Percentiles rank a stretch among this genome's conserved stretches.
Evolutionary conservation across 2,888 invertebrate genomes (phyloP).

Genomic region (Cephus pygmeus): DNA sequence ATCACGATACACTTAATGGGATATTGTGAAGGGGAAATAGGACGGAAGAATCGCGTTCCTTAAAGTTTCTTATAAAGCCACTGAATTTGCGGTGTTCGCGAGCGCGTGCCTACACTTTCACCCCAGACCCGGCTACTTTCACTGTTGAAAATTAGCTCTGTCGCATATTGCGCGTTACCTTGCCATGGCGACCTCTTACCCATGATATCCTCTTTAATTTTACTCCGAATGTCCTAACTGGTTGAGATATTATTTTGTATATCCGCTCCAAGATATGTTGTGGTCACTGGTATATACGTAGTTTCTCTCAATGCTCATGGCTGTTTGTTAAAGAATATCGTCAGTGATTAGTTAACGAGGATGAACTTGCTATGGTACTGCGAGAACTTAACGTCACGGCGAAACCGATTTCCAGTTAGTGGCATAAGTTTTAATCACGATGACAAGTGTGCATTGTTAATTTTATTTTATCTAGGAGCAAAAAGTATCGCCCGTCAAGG

Average conservation of each 20-base stretch:
- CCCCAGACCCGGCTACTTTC: slow-evolving; percentile 50
- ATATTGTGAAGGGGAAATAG: neutral
- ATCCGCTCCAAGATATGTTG: neutral
- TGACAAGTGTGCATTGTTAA: neutral
- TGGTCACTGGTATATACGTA: neutral
- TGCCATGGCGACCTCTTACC: neutral
- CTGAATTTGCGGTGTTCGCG: slow-evolving; percentile 2
- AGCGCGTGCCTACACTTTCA: slow-evolving; percentile 42
- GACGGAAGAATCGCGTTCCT: neutral
- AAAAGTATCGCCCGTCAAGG: neutral
- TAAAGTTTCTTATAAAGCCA: neutral
- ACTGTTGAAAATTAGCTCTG: slow-evolving; percentile 53
- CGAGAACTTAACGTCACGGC: neutral
- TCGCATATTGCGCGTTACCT: neutral
- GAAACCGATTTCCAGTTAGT: neutral
- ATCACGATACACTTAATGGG: neutral
- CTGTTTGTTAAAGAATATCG: neutral
- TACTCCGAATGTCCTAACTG: too few relatives aligned
- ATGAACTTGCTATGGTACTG: neutral
- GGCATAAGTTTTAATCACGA: neutral
- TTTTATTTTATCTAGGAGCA: neutral
- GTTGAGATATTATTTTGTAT: neutral
- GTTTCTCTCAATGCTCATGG: neutral
- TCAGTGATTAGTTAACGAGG: neutral
- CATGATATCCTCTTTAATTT: neutral